Evolutionary conservation across 92 coral and sea anemone genomes (phyloP).

Genomic region (Parazoanthus swiftii): DNA sequence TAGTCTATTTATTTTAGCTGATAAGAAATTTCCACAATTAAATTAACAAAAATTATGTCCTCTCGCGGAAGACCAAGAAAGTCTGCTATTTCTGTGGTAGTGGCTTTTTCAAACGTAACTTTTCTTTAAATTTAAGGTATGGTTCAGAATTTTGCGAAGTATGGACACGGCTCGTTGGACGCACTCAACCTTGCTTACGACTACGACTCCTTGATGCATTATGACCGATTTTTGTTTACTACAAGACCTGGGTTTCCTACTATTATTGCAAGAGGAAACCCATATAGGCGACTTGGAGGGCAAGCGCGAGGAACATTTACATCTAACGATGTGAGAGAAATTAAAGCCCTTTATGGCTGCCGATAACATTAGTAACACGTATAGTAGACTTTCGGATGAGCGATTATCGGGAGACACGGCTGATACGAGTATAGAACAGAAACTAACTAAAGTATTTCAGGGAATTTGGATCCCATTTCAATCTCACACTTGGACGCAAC

Average conservation of each 20-base stretch:
- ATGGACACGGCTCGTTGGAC: slow-evolving; percentile 64
- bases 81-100: too few relatives aligned
- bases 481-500: too few relatives aligned
- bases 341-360: slow-evolving; percentile 55
- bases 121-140: slow-evolving; percentile 23
- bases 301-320: slow-evolving; percentile 69
- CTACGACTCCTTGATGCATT: slow-evolving; percentile 70
- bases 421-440: too few relatives aligned
- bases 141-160: slow-evolving; percentile 56
- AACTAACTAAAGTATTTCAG: too few relatives aligned
- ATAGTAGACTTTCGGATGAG: too few relatives aligned
- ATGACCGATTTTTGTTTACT: slow-evolving; percentile 62
- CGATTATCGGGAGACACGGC: too few relatives aligned
- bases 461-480: too few relatives aligned
- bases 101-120: too few relatives aligned
- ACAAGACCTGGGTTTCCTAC: slow-evolving; percentile 48
- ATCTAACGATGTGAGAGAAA: slow-evolving; percentile 51
- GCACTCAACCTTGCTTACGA: slow-evolving; percentile 60
- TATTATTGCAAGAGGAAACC: slow-evolving; percentile 64
- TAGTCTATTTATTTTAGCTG: too few relatives aligned
- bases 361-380: background rate
- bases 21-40: too few relatives aligned
- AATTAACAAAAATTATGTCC: too few relatives aligned
- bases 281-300: slow-evolving; percentile 63
- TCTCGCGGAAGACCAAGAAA: too few relatives aligned